Evolutionary conservation across 2,113 vertebrate species (phyloP).

Genomic region (Salvelinus namaycush): DNA sequence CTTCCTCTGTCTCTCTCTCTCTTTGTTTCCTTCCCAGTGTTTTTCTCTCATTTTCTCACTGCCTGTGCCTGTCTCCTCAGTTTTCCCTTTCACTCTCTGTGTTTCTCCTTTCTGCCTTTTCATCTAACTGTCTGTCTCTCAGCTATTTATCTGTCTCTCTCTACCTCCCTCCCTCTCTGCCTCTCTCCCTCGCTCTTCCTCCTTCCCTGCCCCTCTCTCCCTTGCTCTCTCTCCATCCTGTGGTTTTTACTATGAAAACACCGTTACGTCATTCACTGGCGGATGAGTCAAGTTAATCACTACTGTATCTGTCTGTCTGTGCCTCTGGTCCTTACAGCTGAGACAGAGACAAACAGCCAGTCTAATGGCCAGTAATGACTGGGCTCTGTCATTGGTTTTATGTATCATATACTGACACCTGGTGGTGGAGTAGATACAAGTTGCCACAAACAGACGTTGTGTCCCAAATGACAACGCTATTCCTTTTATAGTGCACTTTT

Average conservation of each 20-base stretch:
- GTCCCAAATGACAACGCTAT: too few relatives aligned
- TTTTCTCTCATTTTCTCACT: not conserved
- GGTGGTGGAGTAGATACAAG: slow-evolving; percentile 16
- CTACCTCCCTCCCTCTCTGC: not conserved
- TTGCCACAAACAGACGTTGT: not conserved
- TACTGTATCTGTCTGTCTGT: not conserved
- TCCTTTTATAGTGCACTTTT: too few relatives aligned
- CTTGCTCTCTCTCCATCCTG: not conserved
- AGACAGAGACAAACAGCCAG: too few relatives aligned
- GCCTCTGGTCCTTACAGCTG: not conserved
- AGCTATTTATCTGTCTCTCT: not conserved
- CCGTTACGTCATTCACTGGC: not conserved
- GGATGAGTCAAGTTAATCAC: not conserved
- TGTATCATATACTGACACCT: slow-evolving; percentile 33
- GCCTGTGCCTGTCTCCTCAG: not conserved
- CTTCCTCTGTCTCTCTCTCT: not conserved
- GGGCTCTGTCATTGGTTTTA: not conserved
- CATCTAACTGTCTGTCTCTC: not conserved
- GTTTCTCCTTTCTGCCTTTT: not conserved
- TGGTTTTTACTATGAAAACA: not conserved
- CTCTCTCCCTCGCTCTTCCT: not conserved
- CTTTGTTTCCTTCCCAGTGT: not conserved
- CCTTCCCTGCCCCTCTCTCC: too few relatives aligned
- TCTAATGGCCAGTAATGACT: not conserved
- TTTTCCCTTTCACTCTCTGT: not conserved